Evolutionary conservation across 2,113 vertebrate genomes (phyloP).

Genomic region (Erinaceus europaeus): DNA sequence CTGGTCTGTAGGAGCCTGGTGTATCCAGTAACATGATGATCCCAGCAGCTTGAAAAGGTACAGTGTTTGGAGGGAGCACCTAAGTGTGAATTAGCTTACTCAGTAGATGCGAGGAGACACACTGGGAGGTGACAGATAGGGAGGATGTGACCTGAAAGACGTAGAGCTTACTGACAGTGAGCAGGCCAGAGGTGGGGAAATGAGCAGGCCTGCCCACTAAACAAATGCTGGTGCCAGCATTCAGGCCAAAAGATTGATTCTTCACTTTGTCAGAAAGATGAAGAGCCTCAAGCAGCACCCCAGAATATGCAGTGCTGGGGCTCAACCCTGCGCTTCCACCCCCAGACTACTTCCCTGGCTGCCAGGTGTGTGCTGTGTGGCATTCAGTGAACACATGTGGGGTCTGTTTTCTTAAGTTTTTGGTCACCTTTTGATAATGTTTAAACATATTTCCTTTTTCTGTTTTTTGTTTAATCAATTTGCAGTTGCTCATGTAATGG

Average conservation of each 20-base stretch:
- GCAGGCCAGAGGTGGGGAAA: neutral
- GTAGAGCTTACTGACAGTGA: neutral
- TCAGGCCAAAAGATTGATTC: too few species aligned
- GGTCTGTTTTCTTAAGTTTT: neutral
- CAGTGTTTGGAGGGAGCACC: neutral
- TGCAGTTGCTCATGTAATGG: neutral
- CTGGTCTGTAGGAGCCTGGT: neutral
- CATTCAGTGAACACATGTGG: neutral
- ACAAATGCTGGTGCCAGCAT: neutral
- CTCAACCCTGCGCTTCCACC: too few species aligned
- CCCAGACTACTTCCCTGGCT: too few species aligned
- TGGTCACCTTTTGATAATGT: constrained; percentile 3
- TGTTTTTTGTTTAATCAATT: neutral
- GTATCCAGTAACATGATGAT: neutral
- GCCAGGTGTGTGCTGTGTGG: neutral
- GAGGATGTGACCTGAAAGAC: constrained; percentile 3
- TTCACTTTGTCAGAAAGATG: too few species aligned
- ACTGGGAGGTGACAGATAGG: neutral
- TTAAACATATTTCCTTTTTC: neutral
- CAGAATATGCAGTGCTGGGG: too few species aligned
- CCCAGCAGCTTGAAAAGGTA: neutral
- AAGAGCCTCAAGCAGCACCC: neutral
- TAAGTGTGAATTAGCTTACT: neutral
- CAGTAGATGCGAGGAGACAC: neutral
- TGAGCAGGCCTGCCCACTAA: neutral